Base-by-base conservation (phyloP, 2,113 vertebrate genomes). In the Lasiurus cinereus region DNA sequence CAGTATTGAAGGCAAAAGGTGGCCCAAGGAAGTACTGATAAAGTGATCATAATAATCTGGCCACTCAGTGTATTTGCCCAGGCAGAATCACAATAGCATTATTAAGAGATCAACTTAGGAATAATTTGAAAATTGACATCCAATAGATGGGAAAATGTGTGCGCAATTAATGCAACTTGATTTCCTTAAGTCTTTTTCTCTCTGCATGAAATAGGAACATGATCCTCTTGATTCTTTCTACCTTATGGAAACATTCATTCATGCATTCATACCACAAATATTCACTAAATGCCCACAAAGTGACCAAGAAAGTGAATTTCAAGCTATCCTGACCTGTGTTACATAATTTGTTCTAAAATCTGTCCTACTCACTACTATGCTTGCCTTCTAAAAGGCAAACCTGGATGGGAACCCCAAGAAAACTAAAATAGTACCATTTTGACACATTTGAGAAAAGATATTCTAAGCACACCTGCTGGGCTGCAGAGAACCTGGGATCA, bases 81-180 rank as follows among this genome's bases (percentile, higher is more conserved):
- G 39, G 33, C 21, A 94, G 39, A 73, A 50, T 94, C 39, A 74
- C 54, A 91, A 67, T 4, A 46, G 27, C 46, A 83, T 70, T 83
- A 78, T 56, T 62, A 79, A 56, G 74, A 85, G 66, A 84, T 66
- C 36, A 59, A 74, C 16, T 83, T 76, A 74, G 84, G 56, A 77
- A 70, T 31, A 64, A 27, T 62, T 5, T 77, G 18, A 48, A 72
- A 90, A 79, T 8, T 24, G 59, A 67, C 3, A 70, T n/a, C 5
- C 27, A n/a, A 21, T 18, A 46, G 59, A 76, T 8, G 31, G 46
- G 56, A 24, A 50, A 46, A 66, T 16, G 5, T 56, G 33, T 56
- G 8, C 62, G 43, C 10, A 78, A 52, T 16, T 27, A 89, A 84
- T 4, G 21, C 7, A 27, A 52, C 5, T 48, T 22, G 2, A 69